These are phyloP conservation scores for Antrozous pallidus DNA, from an alignment of 2,797 vertebrate species.

Conservation along the genomic window DNA sequence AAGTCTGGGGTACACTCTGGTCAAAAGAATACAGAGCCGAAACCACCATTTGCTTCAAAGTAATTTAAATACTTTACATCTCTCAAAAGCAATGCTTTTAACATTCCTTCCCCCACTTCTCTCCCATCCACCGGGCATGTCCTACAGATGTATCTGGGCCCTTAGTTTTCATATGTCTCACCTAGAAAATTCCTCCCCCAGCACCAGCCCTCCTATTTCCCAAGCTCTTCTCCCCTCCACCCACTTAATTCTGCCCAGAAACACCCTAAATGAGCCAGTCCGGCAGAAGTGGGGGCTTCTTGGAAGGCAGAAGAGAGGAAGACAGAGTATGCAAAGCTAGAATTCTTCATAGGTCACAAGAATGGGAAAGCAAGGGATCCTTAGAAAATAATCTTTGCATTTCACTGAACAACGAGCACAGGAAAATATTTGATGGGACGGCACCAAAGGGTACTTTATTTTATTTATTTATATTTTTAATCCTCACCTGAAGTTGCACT, in stretches of 20 bases:
- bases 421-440: not conserved
- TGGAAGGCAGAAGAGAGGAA: not conserved
- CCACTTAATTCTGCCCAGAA: not conserved
- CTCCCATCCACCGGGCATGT: not conserved
- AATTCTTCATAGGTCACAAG: not conserved
- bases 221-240: not conserved
- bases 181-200: not conserved
- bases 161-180: slow-evolving; percentile 11
- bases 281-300: not conserved
- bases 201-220: not conserved
- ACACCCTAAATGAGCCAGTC: not conserved
- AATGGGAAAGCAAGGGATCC: not conserved
- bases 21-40: slow-evolving; percentile 41
- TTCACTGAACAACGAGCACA: not conserved
- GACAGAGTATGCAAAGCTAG: not conserved
- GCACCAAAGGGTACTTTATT: not conserved
- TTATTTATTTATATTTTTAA: no score
- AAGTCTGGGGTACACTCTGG: slow-evolving; percentile 32
- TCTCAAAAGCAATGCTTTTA: slow-evolving; percentile 13
- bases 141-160: not conserved
- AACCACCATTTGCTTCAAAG: slow-evolving; percentile 60
- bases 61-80: slow-evolving; percentile 47
- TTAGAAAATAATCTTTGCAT: not conserved
- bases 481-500: no score
- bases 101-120: not conserved